Conservation (phyloP, 2,113 vertebrate genomes). For the Pollachius pollachius region DNA sequence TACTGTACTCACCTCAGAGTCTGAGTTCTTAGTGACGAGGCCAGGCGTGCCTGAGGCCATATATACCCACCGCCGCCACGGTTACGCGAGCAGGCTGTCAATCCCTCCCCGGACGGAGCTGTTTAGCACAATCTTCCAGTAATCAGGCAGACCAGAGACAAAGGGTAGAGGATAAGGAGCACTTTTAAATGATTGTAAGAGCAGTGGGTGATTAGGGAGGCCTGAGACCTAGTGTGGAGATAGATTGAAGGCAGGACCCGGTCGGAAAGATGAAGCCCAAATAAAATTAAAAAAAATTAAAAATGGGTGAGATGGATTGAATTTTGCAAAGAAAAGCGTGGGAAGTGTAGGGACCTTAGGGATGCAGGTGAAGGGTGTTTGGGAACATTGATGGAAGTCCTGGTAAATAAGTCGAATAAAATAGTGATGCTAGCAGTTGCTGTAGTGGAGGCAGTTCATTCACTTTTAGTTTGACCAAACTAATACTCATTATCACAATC, state of each 20-base stretch:
- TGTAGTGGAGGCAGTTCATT: neutral
- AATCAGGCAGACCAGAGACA: slow-evolving; percentile 57
- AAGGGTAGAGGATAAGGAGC: slow-evolving; percentile 52
- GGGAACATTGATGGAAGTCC: neutral
- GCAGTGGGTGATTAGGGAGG: slow-evolving; percentile 56
- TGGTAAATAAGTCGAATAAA: neutral
- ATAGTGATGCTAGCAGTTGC: too few species aligned
- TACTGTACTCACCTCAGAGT: slow-evolving; percentile 37
- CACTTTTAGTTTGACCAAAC: slow-evolving; percentile 25
- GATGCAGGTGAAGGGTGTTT: neutral
- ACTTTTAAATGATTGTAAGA: slow-evolving; percentile 57
- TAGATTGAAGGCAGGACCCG: slow-evolving; percentile 39
- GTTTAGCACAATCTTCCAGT: slow-evolving; percentile 59
- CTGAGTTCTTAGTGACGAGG: slow-evolving; percentile 36
- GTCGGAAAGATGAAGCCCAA: slow-evolving; percentile 18
- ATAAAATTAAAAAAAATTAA: slow-evolving; percentile 31
- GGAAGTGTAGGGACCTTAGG: neutral
- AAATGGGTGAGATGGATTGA: slow-evolving; percentile 26
- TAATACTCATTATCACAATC: neutral
- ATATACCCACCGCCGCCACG: neutral
- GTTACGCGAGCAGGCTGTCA: slow-evolving; percentile 46
- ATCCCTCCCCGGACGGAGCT: slow-evolving; percentile 58
- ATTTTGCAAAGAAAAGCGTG: neutral
- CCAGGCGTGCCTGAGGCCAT: too few species aligned
- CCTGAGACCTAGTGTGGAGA: slow-evolving; percentile 27